Conservation (phyloP, 2,113 vertebrate species). For the Aptenodytes patagonicus region DNA sequence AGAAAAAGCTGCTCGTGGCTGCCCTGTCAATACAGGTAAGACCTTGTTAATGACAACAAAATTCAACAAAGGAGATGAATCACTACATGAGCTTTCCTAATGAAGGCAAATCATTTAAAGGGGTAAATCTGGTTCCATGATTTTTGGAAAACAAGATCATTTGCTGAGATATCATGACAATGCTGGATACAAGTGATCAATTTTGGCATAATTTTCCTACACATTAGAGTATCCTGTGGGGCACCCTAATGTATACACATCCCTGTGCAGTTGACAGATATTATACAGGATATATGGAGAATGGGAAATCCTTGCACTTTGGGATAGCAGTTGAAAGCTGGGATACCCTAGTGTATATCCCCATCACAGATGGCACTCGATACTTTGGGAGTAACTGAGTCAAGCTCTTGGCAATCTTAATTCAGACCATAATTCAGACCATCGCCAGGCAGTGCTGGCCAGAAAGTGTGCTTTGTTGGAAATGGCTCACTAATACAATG, state of each 20-base stretch:
- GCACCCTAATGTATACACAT: background rate
- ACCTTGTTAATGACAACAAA: background rate
- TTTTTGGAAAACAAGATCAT: background rate
- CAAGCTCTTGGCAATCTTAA: background rate
- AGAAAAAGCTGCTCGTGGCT: background rate
- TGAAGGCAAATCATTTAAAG: background rate
- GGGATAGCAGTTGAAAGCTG: background rate
- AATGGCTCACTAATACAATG: background rate
- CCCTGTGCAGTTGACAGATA: background rate
- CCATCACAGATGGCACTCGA: background rate
- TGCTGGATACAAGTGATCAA: background rate
- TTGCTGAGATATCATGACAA: background rate
- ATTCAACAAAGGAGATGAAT: background rate
- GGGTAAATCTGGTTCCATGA: background rate
- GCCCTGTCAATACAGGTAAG: background rate
- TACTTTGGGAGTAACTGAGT: background rate
- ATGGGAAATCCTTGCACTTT: background rate
- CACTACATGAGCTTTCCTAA: background rate
- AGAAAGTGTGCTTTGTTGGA: background rate
- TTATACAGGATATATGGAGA: background rate
- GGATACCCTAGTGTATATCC: background rate
- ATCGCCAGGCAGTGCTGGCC: background rate
- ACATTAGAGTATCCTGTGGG: background rate
- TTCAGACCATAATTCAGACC: background rate
- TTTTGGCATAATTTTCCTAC: background rate